Percentiles rank a stretch among this genome's conserved stretches.
These are phyloP conservation scores for Drusus annulatus DNA, from an alignment of 1,140 invertebrate genomes.

Conservation along the genomic window DNA sequence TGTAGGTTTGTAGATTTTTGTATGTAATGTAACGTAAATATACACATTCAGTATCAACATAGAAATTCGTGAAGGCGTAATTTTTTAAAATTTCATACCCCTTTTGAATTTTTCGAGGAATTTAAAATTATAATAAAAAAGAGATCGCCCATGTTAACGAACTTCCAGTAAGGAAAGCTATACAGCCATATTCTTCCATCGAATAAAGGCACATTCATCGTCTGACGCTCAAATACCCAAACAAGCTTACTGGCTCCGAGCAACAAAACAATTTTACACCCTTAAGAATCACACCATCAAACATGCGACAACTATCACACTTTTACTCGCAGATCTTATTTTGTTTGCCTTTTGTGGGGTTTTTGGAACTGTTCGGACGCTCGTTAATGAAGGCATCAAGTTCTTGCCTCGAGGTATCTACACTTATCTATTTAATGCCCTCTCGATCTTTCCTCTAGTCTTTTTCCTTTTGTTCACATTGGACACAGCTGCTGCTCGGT, in stretches of 20 bases:
- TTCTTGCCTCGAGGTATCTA: slow-evolving; percentile 26
- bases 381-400: slow-evolving; percentile 47
- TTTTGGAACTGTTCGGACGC: not conserved
- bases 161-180: not conserved
- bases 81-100: too few species aligned
- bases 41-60: too few species aligned
- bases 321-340: not conserved
- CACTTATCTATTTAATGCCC: slow-evolving; percentile 46
- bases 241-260: not conserved
- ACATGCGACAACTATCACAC: not conserved
- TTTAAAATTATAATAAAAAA: too few species aligned
- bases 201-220: not conserved
- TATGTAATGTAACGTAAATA: too few species aligned
- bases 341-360: not conserved
- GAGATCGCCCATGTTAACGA: not conserved
- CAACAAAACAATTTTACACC: not conserved
- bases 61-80: too few species aligned
- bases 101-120: too few species aligned
- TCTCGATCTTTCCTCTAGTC: slow-evolving; percentile 23
- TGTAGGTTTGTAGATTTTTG: too few species aligned
- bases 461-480: slow-evolving; percentile 5
- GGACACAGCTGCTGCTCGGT: slow-evolving; percentile 8
- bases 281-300: not conserved
- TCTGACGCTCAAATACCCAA: not conserved
- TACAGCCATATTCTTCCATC: slow-evolving; percentile 9